Base-by-base conservation (phyloP, 2,797 vertebrate genomes). In the Anas bernieri region DNA sequence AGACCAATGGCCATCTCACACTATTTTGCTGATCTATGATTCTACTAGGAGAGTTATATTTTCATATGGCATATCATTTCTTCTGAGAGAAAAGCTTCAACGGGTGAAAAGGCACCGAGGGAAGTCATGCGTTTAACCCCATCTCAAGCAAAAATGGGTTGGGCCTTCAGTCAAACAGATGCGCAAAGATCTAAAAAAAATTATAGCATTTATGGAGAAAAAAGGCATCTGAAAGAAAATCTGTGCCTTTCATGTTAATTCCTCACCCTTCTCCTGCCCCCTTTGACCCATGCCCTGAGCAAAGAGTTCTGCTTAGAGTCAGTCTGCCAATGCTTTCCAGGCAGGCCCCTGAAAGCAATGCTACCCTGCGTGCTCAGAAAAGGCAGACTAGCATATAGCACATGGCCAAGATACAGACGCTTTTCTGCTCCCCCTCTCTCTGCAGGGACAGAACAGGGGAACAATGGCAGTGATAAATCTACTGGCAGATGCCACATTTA, bases 161-260 rank as follows among this genome's bases (percentile, higher is more conserved):
- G 6, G 26, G 73, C 41, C 48, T 67, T 75, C 63, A 54, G 37
- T 33, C 43, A 62, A 86, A 59, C 54, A 83, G 28, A 86, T 62
- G 82, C 46, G 28, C 23, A 58, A 54, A 68, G 41, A 72, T 52
- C 61, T 81, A 12, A 59, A 55, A n/a, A n/a, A 64, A 87, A 81
- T 81, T 39, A n/a, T 10, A 69, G 50, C 14, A 82, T 62, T 91
- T 80, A 39, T 11, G 8, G 37, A 81, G 56, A 74, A 18, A 56
- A 86, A 92, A 80, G 62, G 11, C 31, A 85, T 81, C 83, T 33
- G 14, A 67, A 92, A 93, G 73, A 87, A 94, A 92, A 80, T 25
- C 9, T 46, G 13, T 41, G 28, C 62, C 39, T 94, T 89, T 83
- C 50, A 83, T 62, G 26, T 46, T 83, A 75, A 87, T 78, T 89